Conservation (phyloP, 53 echinoderm and acorn worm genomes). For the Luidia sarsii region DNA sequence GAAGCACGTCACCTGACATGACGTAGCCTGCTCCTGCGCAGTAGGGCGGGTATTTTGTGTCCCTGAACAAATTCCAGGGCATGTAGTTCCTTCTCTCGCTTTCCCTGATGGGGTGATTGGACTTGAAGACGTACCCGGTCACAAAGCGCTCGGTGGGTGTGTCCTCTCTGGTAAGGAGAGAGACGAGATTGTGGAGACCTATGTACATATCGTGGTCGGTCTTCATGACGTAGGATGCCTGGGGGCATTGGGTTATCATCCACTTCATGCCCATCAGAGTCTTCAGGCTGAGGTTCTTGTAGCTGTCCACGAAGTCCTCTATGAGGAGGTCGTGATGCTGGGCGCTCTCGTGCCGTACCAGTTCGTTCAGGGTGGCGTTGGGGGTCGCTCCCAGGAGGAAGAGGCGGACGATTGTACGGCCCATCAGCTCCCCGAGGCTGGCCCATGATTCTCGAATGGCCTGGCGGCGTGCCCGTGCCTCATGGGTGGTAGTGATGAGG, state of each 20-base stretch:
- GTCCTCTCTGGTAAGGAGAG: background rate
- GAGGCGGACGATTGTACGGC: constrained; percentile 47
- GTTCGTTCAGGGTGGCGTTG: background rate
- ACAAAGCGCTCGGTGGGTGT: constrained; percentile 25
- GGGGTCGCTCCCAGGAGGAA: constrained; percentile 55
- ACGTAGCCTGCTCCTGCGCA: constrained; percentile 64
- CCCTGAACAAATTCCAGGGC: constrained; percentile 36
- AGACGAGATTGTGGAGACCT: constrained; percentile 48
- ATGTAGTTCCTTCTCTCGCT: constrained; percentile 58
- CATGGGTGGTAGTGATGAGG: constrained; percentile 45
- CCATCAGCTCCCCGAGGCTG: constrained; percentile 35
- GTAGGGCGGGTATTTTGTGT: constrained; percentile 62
- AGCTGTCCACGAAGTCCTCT: constrained; percentile 62
- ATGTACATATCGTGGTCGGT: constrained; percentile 75
- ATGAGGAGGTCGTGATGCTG: constrained; percentile 53
- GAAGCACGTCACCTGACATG: constrained; percentile 50
- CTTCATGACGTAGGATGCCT: constrained; percentile 66
- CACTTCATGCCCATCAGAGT: constrained; percentile 75
- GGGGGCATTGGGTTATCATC: constrained; percentile 51
- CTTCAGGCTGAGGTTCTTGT: constrained; percentile 69
- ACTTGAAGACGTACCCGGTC: constrained; percentile 37
- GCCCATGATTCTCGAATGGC: constrained; percentile 64
- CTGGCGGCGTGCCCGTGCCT: constrained; percentile 35
- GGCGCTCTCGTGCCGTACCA: constrained; percentile 36
- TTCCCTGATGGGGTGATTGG: constrained; percentile 29